Base-by-base conservation (phyloP, 1,140 invertebrate genomes). In the Pseudomyrmex dendroicus region DNA sequence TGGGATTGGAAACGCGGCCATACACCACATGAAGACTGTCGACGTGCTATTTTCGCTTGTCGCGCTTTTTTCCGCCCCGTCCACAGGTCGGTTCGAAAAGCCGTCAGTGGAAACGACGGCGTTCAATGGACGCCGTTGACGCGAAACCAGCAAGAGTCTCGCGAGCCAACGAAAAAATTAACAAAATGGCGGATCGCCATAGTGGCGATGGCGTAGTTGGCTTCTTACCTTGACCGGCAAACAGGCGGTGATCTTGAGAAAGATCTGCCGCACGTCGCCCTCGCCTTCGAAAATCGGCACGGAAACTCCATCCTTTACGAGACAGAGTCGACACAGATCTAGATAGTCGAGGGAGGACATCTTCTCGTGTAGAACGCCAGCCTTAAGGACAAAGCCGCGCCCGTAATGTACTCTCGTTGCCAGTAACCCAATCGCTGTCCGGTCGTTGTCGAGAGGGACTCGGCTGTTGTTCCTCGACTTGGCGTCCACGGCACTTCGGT, bases 211-310 rank as follows among this genome's bases (percentile, higher is more conserved):
- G 94, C 94, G 94, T 90, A 89, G 86, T 90, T 87, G 83, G 92
- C 95, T 95, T 95, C 94, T 95, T 95, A 96, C 95, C 95, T 95
- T 95, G 91, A 95, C 95, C 93, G 95, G 95, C 89, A 96, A 94
- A 90, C 95, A 95, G 73, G 95, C 94, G 87, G 94, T 93, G 84
- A 95, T 95, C 93, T 95, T 96, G 77, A 95, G 91, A 86, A 94
- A 95, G 84, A 95, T 95, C 87, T 95, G 95, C 86, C 95, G 91
- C 59, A 94, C 94, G 86, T 95, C 95, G 57, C 94, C 94, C 77
- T 95, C 94, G 82, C 94, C 95, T 48, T 95, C 95, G 86, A 96
- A 96, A 89, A 96, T 96, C 67, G 95, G 94, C 82, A 95, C 92
- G 82, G 94, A 94, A 25, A 95, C 95, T 86, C 94, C 92, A 64